Evolutionary conservation across 2,888 invertebrate genomes (phyloP).

Genomic region (Lepas anatifera): DNA sequence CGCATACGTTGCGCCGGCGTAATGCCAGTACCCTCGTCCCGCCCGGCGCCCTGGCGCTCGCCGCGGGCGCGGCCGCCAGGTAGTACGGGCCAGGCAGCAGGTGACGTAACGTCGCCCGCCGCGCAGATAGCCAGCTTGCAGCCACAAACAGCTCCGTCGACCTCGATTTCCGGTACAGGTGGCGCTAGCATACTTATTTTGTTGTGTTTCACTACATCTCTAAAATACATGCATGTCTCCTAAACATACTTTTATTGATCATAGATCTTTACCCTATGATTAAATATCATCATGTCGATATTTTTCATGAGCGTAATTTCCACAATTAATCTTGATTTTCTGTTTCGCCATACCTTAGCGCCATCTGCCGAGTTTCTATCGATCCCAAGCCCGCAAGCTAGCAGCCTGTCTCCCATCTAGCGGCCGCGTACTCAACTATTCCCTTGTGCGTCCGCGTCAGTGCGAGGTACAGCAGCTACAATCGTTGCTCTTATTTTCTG

Average conservation of each 20-base stretch:
- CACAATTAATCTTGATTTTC: too few relatives aligned
- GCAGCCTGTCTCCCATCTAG: not conserved
- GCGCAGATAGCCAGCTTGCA: not conserved
- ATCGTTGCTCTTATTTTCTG: too few relatives aligned
- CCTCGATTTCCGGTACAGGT: conserved; percentile 11
- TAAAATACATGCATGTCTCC: too few relatives aligned
- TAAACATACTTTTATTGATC: too few relatives aligned
- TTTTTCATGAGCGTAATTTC: too few relatives aligned
- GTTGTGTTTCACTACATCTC: too few relatives aligned
- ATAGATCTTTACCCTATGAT: too few relatives aligned
- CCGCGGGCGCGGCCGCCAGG: not conserved
- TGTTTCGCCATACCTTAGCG: not conserved
- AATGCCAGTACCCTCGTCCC: not conserved
- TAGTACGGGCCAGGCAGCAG: not conserved
- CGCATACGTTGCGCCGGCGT: too few relatives aligned
- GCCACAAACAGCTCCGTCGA: not conserved
- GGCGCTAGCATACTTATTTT: too few relatives aligned
- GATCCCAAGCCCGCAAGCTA: conserved; percentile 9
- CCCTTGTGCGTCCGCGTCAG: not conserved
- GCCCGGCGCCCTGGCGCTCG: not conserved
- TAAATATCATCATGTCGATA: too few relatives aligned
- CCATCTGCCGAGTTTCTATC: conserved; percentile 4
- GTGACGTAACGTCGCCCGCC: not conserved
- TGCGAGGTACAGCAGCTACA: too few relatives aligned
- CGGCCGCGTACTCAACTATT: not conserved